Evolutionary conservation across 2,797 vertebrate species (phyloP).

Genomic region (Setipinna tenuifilis): DNA sequence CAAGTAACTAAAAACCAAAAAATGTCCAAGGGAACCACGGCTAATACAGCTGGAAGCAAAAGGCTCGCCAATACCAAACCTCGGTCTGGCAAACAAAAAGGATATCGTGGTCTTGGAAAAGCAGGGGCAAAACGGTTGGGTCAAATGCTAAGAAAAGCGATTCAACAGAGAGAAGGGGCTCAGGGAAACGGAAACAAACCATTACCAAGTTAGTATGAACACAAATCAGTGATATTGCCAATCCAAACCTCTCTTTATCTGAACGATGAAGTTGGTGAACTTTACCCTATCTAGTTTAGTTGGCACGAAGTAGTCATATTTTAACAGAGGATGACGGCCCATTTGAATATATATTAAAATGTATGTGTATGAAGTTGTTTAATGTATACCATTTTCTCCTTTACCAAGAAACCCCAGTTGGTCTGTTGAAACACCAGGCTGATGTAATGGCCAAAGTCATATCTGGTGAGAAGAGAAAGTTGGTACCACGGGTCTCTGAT

Average conservation of each 20-base stretch:
- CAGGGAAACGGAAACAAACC: conserved; percentile 25
- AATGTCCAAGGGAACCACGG: background rate
- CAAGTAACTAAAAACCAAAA: background rate
- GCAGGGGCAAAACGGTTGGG: conserved; percentile 42
- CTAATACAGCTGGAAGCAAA: background rate
- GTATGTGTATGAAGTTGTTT: background rate
- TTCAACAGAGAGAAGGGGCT: conserved; percentile 24
- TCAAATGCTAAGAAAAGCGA: conserved; percentile 36
- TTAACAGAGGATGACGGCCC: background rate
- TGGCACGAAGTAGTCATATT: background rate
- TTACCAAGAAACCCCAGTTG: conserved; percentile 35
- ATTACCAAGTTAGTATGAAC: conserved; percentile 35
- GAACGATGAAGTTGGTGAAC: too few species aligned
- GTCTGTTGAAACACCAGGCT: conserved; percentile 33
- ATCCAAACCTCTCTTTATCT: too few species aligned
- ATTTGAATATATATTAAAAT: background rate
- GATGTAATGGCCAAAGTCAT: background rate
- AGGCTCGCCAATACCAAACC: background rate
- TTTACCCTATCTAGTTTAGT: background rate
- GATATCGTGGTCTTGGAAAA: conserved; percentile 33
- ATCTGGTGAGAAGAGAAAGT: background rate
- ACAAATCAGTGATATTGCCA: background rate
- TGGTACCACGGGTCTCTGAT: background rate
- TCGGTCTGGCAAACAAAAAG: background rate
- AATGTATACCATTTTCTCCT: background rate